Conservation (phyloP, 35 echinoderm and acorn worm species). For the Anneissia japonica region DNA sequence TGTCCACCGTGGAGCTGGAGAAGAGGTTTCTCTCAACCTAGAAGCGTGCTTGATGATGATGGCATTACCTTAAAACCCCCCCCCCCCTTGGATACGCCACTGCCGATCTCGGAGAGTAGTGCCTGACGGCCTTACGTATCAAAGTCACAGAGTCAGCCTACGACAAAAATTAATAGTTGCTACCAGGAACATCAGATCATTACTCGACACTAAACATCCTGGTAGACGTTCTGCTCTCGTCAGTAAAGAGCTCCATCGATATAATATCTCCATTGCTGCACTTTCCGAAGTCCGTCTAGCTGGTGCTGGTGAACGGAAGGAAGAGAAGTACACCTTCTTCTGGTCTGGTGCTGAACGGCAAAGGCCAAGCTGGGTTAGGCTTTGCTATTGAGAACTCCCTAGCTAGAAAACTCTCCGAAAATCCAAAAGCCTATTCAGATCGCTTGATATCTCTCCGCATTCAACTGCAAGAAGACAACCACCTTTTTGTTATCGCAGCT, state of each 20-base stretch:
- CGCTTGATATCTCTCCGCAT: too few relatives aligned
- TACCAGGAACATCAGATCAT: not conserved
- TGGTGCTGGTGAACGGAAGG: conserved; percentile 13
- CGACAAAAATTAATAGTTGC: not conserved
- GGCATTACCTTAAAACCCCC: conserved; percentile 8
- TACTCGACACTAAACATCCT: not conserved
- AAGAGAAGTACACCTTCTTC: not conserved
- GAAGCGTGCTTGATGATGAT: conserved; percentile 27
- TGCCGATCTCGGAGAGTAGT: not conserved
- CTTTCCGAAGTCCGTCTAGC: conserved; percentile 13
- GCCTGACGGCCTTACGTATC: conserved; percentile 1
- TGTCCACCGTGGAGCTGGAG: conserved; percentile 7
- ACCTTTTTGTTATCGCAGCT: too few relatives aligned
- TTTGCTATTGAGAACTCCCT: too few relatives aligned
- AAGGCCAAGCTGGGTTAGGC: too few relatives aligned
- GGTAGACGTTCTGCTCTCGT: conserved; percentile 20
- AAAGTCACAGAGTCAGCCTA: conserved; percentile 16
- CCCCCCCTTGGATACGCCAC: too few relatives aligned
- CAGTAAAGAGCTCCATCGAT: not conserved
- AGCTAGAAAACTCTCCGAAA: too few relatives aligned
- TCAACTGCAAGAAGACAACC: too few relatives aligned
- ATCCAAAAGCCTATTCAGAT: too few relatives aligned
- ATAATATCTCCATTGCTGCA: conserved; percentile 7
- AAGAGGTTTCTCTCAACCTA: conserved; percentile 25
- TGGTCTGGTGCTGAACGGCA: conserved; percentile 10